Evolutionary conservation across 1,140 invertebrate genomes (phyloP), one percentile per base, ranked within the genome.

Genomic region (Drosophila azteca): DNA sequence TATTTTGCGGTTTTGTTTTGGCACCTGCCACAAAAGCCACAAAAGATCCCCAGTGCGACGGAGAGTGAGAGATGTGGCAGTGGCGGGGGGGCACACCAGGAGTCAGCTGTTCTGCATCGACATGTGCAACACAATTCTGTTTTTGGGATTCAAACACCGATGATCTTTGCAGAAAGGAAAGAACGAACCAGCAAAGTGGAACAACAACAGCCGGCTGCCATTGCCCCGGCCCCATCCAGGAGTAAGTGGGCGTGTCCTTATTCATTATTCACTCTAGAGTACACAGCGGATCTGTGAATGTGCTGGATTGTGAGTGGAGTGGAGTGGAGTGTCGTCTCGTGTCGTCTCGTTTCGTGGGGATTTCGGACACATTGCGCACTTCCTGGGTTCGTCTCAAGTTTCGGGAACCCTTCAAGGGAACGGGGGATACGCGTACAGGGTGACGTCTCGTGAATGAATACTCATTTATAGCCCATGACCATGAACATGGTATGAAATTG

Each of bases 11-110:
- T 77, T 76, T 75, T 74, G 55, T 85, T 82, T 77, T 85, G 82
- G 83, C 82, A 85, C 82, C 82, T 85, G 82, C 82, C 82, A 85
- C 82, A 78, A 39, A 39, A 75, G 50, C 60, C 72, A 45, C 39
- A 65, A 52, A 52, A 31, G 50, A 26, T 24, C 22, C 29, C 8
- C 57, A 46, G 49, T 4, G 8, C 6, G 29, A 7, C 4, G 6
- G 24, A 3, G 24, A 24, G 24, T 9, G 49, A 65, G 63, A 41
- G 60, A 45, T 17, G 44, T 26, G 60, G 44, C 35, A 20, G 13
- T 7, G 6, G 29, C 29, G 2, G 29, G 35, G 35, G 35, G 35
- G 35, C 35, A 39, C 35, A 39, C 35, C 11, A 39, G 11, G 35
- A 39, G 35, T 39, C 35, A 39, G 35, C 35, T 39, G 35, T 39